phyloP scores from a whole-genome alignment of 2,797 vertebrate genomes.

The Eupleurogrammus muticus region DNA sequence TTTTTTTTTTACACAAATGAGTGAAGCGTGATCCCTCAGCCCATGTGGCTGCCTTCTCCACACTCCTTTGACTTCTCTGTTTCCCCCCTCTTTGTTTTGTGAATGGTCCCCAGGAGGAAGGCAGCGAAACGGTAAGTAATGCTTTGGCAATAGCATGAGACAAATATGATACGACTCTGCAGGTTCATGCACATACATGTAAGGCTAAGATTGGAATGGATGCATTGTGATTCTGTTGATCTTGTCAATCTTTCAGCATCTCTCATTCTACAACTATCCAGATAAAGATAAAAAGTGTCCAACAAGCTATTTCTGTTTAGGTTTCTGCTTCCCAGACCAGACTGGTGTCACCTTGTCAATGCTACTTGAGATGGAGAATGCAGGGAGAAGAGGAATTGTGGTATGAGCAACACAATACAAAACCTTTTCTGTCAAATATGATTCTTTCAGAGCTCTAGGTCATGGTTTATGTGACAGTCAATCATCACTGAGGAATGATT shows the following conservation, averaged over 20 bases:
- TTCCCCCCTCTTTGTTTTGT: constrained; percentile 9
- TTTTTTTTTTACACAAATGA: constrained; percentile 71
- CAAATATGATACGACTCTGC: neutral
- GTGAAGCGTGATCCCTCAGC: constrained; percentile 66
- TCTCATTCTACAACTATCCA: neutral
- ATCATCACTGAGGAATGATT: neutral
- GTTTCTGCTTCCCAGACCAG: neutral
- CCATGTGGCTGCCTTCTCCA: constrained; percentile 23
- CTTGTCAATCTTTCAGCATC: neutral
- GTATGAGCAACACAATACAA: constrained; percentile 51
- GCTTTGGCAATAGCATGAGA: neutral
- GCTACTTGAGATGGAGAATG: constrained; percentile 38
- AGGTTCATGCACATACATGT: neutral
- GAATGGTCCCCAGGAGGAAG: neutral
- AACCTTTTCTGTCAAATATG: neutral
- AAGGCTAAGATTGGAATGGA: neutral
- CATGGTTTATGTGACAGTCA: neutral
- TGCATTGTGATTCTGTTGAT: neutral
- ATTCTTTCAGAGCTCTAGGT: neutral
- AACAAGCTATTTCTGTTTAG: neutral
- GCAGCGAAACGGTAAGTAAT: constrained; percentile 48
- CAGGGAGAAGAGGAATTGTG: constrained; percentile 74
- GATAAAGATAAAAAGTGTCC: neutral
- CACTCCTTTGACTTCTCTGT: neutral
- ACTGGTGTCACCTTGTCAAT: constrained; percentile 6